Percentiles rank a stretch among this genome's conserved stretches.
These are phyloP conservation scores for Latrodectus elegans DNA, from an alignment of 2,888 invertebrate genomes.

Conservation along the genomic window DNA sequence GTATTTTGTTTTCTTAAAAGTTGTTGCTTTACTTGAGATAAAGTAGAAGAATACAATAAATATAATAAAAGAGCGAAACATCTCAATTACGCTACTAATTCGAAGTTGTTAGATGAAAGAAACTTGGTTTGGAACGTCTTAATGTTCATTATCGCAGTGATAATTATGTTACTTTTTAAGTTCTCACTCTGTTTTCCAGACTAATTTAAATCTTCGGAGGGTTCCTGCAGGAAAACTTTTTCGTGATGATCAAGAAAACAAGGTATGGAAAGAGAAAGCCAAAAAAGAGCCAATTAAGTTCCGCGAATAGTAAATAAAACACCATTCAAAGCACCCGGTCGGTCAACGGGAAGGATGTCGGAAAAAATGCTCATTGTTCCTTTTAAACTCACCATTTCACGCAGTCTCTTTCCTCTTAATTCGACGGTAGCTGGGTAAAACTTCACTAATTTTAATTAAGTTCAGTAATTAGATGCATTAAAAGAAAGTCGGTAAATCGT, in stretches of 20 bases:
- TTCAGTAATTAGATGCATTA: constrained; percentile 58
- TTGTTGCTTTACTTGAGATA: too few species aligned
- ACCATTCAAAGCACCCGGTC: constrained; percentile 17
- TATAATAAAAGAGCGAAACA: constrained; percentile 33
- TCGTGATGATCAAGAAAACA: constrained; percentile 39
- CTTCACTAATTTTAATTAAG: constrained; percentile 67
- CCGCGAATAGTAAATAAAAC: constrained; percentile 53
- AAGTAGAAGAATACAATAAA: too few species aligned
- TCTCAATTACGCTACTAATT: constrained; percentile 34
- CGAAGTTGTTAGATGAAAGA: constrained; percentile 29
- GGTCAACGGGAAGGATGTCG: constrained; percentile 14
- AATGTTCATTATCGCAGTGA: constrained; percentile 45
- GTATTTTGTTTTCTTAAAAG: too few species aligned
- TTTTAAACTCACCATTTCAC: constrained; percentile 56
- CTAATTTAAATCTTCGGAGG: constrained; percentile 46
- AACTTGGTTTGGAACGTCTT: constrained; percentile 22
- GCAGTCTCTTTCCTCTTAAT: constrained; percentile 46
- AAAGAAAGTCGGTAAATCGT: constrained; percentile 50
- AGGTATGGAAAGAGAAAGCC: constrained; percentile 37
- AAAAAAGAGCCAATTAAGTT: constrained; percentile 64
- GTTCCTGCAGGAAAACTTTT: constrained; percentile 10
- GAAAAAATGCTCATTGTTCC: constrained; percentile 24
- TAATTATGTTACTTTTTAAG: constrained; percentile 62
- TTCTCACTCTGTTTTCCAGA: constrained; percentile 28
- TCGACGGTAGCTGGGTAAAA: constrained; percentile 59